Conservation (phyloP, 2,888 invertebrate genomes). For the Mallateleia sp. region DNA sequence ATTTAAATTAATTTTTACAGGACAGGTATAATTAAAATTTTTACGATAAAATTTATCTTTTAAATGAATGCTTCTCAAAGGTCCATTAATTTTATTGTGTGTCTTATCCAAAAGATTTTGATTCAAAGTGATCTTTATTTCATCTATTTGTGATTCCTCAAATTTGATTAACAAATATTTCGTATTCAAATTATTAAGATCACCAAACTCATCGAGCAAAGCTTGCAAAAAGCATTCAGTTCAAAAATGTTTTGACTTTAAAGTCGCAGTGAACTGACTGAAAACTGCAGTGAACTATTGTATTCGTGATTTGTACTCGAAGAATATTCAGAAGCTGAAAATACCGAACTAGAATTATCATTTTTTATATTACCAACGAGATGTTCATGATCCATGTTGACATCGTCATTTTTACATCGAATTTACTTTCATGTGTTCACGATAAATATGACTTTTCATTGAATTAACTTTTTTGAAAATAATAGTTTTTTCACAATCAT, state of each 20-base stretch:
- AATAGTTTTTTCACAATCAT: no score
- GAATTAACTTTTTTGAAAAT: no score
- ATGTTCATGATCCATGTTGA: no score
- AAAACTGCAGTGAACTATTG: conserved; percentile 22
- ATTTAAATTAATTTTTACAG: neutral
- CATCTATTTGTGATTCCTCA: neutral
- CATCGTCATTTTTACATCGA: no score
- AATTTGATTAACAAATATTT: conserved; percentile 6
- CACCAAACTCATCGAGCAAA: conserved; percentile 23
- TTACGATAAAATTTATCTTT: neutral
- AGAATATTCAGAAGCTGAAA: no score
- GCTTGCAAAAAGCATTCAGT: conserved; percentile 18
- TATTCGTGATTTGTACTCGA: no score
- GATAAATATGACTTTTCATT: no score
- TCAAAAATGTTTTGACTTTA: conserved; percentile 35
- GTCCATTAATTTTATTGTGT: neutral
- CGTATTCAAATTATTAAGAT: conserved; percentile 34
- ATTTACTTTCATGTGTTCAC: no score
- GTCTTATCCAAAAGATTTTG: conserved; percentile 9
- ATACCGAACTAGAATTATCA: no score
- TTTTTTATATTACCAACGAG: no score
- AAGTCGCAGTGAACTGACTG: conserved; percentile 8
- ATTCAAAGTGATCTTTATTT: neutral
- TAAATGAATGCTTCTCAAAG: neutral
- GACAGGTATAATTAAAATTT: neutral